phyloP scores from a whole-genome alignment of 2,888 invertebrate species.

The Ennomos fuscantarius region DNA sequence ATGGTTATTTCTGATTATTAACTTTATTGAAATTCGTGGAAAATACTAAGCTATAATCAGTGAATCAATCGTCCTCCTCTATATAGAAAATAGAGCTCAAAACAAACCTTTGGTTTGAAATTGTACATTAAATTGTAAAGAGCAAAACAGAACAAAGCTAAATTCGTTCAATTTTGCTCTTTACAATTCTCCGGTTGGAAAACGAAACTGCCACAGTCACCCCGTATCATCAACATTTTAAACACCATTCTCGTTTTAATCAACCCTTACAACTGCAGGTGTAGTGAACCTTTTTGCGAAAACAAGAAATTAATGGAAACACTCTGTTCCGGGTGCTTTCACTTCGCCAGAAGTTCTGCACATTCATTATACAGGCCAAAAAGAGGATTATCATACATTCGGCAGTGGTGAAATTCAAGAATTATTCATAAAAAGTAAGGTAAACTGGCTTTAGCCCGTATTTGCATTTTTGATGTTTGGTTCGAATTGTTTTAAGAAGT shows the following conservation, averaged over 20 bases:
- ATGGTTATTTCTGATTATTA: too few relatives aligned
- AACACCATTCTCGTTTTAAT: constrained; percentile 25
- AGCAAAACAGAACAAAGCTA: background rate
- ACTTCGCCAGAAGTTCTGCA: constrained; percentile 30
- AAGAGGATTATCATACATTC: constrained; percentile 48
- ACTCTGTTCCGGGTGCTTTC: constrained; percentile 34
- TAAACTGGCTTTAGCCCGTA: constrained; percentile 43
- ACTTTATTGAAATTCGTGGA: too few relatives aligned
- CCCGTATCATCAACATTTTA: constrained; percentile 23
- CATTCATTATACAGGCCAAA: constrained; percentile 47
- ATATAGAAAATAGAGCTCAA: too few relatives aligned
- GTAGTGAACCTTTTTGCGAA: constrained; percentile 39
- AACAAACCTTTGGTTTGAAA: too few relatives aligned
- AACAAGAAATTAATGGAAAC: constrained; percentile 41
- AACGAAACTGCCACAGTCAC: background rate
- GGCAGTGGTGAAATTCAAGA: constrained; percentile 48
- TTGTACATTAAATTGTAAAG: too few relatives aligned
- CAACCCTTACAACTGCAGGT: constrained; percentile 39
- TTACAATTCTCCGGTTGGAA: constrained; percentile 1
- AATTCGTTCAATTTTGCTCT: background rate
- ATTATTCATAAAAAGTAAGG: constrained; percentile 54
- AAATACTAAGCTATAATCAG: too few relatives aligned
- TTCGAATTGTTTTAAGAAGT: constrained; percentile 8
- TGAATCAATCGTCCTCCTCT: too few relatives aligned
- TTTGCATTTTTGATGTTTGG: constrained; percentile 42